These are phyloP conservation scores for Micronycteris hirsuta DNA, from an alignment of 2,113 vertebrate species.

Conservation along the genomic window DNA sequence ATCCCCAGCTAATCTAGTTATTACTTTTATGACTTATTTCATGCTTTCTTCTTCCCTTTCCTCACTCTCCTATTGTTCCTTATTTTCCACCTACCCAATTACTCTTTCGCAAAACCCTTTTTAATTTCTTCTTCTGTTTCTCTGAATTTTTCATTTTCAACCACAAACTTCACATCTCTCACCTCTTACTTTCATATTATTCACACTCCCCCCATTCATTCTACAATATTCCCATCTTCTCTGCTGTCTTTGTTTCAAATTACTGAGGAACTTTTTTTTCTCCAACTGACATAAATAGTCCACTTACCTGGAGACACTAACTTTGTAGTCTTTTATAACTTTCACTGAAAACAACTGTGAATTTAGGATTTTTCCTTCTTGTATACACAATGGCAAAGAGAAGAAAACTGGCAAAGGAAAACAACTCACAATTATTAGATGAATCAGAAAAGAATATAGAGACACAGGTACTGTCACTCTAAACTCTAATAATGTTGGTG, in stretches of 20 bases:
- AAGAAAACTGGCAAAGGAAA: neutral
- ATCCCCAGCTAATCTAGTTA: neutral
- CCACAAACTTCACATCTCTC: neutral
- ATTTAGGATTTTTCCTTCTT: constrained; percentile 14
- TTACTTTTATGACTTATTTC: neutral
- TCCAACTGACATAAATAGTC: neutral
- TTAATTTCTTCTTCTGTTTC: neutral
- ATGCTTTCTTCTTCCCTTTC: neutral
- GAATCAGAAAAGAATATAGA: neutral
- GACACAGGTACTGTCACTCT: neutral
- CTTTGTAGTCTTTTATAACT: neutral
- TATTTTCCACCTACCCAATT: neutral
- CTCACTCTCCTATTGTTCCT: neutral
- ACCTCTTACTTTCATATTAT: neutral
- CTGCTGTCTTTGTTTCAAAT: neutral
- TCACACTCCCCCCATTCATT: neutral
- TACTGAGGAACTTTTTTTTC: neutral
- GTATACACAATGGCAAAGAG: neutral
- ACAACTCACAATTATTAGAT: neutral
- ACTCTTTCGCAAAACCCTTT: neutral
- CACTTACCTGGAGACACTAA: neutral
- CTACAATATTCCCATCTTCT: neutral
- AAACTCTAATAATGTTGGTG: neutral
- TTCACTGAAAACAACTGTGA: neutral
- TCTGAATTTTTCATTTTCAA: neutral